Evolutionary conservation across 1,140 invertebrate genomes (phyloP), one percentile per base, ranked within the genome.

Genomic region (Pseudomyrmex pallidus): DNA sequence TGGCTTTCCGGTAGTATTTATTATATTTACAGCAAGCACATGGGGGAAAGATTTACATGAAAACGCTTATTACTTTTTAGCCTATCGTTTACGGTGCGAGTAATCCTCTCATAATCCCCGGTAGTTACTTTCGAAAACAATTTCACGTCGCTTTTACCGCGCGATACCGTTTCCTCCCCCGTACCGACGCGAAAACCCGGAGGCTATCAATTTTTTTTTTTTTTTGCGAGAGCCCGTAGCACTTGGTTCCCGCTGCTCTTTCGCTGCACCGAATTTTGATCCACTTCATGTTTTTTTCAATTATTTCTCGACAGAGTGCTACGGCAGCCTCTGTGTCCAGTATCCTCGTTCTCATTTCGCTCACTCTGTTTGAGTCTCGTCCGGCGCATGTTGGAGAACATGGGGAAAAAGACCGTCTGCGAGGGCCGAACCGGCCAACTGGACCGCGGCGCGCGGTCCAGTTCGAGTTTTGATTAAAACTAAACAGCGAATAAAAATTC

Each of bases 401-500:
- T 35, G 35, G 22, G 17, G 59, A 83, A 70, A 80, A 50, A 59
- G 76, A 12, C 44, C 63, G 63, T 20, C 66, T 25, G 35, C 20
- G 52, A 22, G 52, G 56, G 48, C 44, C 52, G 76, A 17, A n/a
- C 54, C 9, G 44, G 48, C 25, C 56, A 63, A 25, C 44, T 15
- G 2, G 17, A 66, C 5, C 15, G 13, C 57, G 59, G 46, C n/a
- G 4, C 35, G 35, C 48, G 46, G 59, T 68, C n/a, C 50, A n/a
- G 17, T 12, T 8, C 68, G 17, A 70, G 67, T 87, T 87, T 89
- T 89, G 87, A 89, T 89, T 89, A 89, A 89, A 89, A 85, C 86
- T 89, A 87, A 89, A 87, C 83, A 85, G 83, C 25, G 78, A 83
- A 87, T 83, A 73, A 85, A 87, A 87, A 87, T 89, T 87, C 74